Evolutionary conservation across 2,888 invertebrate species (phyloP), one percentile per base, ranked within the genome.

Genomic region (Chromoteleia sp.): DNA sequence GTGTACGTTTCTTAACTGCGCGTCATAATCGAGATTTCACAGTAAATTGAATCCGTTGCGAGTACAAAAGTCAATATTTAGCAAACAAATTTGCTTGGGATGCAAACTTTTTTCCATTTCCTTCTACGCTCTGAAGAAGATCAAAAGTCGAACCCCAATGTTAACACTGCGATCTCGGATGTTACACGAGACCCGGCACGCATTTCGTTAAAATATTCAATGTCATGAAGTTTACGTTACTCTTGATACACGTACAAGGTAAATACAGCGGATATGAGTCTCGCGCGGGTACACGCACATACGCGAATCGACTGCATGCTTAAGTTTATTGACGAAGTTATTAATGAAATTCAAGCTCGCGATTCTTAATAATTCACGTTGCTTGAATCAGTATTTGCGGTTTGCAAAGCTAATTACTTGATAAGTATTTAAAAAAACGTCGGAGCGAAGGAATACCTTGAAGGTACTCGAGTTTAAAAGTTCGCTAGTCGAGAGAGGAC

Each of bases 21-120:
- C 12, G n/a, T 74, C 74, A 74, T 65, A 74, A 63, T 74, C 45
- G 63, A 74, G 39, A 56, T 74, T 45, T 29, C 39, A 25, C 48
- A 15, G 25, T 19, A 76, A 54, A 76, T 76, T 68, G 76, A 76
- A 54, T 68, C 54, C 54, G 48, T 36, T 48, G 54, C 29, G 48
- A 61, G 54, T 43, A 67, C 67, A 61, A 61, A 70, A 77, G 76
- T 77, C 76, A 77, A 77, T 77, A 70, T 70, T 77, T 70, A 70
- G 61, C 54, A 63, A 77, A 77, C 76, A 45, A 70, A 61, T 70
- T 70, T 77, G 8, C 17, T 4, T 25, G 43, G 19, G 52, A 59
- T 14, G 41, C 0, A n/a, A 54, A 63, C 39, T 70, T 70, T 70
- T 70, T 70, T 63, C 59, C 63, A 63, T 70, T 77, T 77, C 14